Evolutionary conservation across 53 echinoderm and acorn worm genomes (phyloP).

Genomic region (Stichopus horrens): DNA sequence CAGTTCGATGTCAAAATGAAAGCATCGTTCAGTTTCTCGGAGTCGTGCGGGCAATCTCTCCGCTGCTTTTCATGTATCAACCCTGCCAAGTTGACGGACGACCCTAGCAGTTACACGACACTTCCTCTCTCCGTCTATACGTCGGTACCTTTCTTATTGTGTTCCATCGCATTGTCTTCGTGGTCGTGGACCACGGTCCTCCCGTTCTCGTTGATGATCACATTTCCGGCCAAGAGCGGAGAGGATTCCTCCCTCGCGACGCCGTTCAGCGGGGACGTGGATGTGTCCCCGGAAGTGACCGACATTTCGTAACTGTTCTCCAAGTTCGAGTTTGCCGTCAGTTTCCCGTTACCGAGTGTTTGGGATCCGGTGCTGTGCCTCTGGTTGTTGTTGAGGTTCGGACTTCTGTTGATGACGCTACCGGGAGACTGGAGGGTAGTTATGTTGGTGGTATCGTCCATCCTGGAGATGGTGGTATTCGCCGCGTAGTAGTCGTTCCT

Average conservation of each 20-base stretch:
- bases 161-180: slow-evolving; percentile 35
- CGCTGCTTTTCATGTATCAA: too few species aligned
- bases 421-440: slow-evolving; percentile 8
- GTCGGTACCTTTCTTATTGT: slow-evolving; percentile 28
- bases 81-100: too few species aligned
- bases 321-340: not conserved
- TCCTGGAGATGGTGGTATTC: slow-evolving; percentile 15
- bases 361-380: slow-evolving; percentile 15
- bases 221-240: slow-evolving; percentile 28
- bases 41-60: too few species aligned
- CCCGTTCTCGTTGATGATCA: slow-evolving; percentile 36
- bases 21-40: too few species aligned
- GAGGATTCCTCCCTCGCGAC: slow-evolving; percentile 22
- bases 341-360: slow-evolving; percentile 21
- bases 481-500: slow-evolving; percentile 12
- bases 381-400: slow-evolving; percentile 32
- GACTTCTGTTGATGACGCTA: not conserved
- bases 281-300: slow-evolving; percentile 22
- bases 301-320: slow-evolving; percentile 38
- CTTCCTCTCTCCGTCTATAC: not conserved
- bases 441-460: slow-evolving; percentile 9
- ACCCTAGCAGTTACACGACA: too few species aligned
- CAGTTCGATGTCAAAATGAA: too few species aligned
- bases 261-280: slow-evolving; percentile 18
- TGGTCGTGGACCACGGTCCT: slow-evolving; percentile 36